phyloP scores from a whole-genome alignment of 2,888 invertebrate species.

The Tipula unca region DNA sequence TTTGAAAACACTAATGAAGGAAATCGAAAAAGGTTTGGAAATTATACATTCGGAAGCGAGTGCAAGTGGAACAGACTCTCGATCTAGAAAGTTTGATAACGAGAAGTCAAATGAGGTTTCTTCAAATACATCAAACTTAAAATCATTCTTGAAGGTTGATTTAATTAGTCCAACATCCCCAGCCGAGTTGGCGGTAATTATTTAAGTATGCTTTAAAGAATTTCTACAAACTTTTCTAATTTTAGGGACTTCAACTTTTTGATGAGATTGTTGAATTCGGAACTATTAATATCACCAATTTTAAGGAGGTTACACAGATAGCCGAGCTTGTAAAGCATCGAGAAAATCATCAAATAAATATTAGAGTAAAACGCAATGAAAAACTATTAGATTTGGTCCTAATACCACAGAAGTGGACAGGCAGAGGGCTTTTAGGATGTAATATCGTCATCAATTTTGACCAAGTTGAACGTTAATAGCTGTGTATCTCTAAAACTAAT shows the following conservation, averaged over 20 bases:
- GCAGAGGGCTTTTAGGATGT: conserved; percentile 70
- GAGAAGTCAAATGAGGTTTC: conserved; percentile 19
- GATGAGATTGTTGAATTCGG: conserved; percentile 73
- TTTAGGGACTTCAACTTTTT: conserved; percentile 58
- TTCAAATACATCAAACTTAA: not conserved
- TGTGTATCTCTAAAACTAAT: not conserved
- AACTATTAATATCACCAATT: conserved; percentile 62
- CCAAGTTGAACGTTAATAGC: not conserved
- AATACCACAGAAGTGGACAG: conserved; percentile 66
- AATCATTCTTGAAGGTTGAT: conserved; percentile 61
- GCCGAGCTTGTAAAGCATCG: conserved; percentile 57
- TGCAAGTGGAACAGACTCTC: conserved; percentile 25
- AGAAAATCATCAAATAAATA: conserved; percentile 44
- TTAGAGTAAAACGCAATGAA: conserved; percentile 48
- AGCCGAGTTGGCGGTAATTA: conserved; percentile 67
- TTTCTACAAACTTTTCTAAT: conserved; percentile 25
- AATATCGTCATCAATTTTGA: conserved; percentile 44
- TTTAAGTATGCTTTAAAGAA: not conserved
- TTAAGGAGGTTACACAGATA: conserved; percentile 57
- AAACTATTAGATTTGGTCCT: conserved; percentile 49
- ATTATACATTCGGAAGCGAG: conserved; percentile 49
- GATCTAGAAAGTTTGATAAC: conserved; percentile 24
- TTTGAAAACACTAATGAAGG: conserved; percentile 70
- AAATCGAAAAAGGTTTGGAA: conserved; percentile 70
- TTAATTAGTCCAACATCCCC: conserved; percentile 69